Evolutionary conservation across 2,888 invertebrate genomes (phyloP), one percentile per base, ranked within the genome.

Genomic region (Eupithecia subfuscata): DNA sequence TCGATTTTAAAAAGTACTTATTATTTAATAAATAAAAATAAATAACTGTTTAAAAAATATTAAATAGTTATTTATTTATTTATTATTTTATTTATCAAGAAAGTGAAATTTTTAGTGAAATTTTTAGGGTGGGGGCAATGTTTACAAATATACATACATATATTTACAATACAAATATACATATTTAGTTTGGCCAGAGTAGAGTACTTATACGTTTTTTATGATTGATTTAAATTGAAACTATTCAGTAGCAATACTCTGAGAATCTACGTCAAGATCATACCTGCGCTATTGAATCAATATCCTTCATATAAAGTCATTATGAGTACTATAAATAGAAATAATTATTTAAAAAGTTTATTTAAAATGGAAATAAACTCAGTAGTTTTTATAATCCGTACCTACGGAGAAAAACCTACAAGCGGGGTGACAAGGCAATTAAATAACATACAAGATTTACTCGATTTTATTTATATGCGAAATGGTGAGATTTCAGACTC

Each of bases 301-400:
- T 22, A 67, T 67, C 65, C 40, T 67, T 12, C 65, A 67, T 67
- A n/a, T 5, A 37, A 9, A 34, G 37, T 40, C 34, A 34, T 7
- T 30, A 37, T 6, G 11, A 37, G 65, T 9, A 37, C 40, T 40
- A 64, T 37, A 71, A 71, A 71, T 60, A 71, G 18, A 63, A 43
- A 63, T 30, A 40, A 40, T 67, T 67, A 40, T 67, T 67, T 69
- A 63, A 37, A 65, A 52, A 25, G 69, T 69, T 69, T 1, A 22
- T n/a, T 67, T 67, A 14, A 67, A 67, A 69, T 75, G 75, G 76
- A 77, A 81, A 70, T 74, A 67, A 74, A 60, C 71, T 45, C 25
- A 14, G 74, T 64, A 72, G 70, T 56, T 77, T 64, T 77, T 72
- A 77, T 74, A 74, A 72, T 69, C 73, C 60, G 60, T n/a, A n/a